A percentile compares a stretch with the other conserved stretches of the same genome.
These are phyloP conservation scores for Characodon lateralis DNA, from an alignment of 2,797 vertebrate species.

Conservation along the genomic window DNA sequence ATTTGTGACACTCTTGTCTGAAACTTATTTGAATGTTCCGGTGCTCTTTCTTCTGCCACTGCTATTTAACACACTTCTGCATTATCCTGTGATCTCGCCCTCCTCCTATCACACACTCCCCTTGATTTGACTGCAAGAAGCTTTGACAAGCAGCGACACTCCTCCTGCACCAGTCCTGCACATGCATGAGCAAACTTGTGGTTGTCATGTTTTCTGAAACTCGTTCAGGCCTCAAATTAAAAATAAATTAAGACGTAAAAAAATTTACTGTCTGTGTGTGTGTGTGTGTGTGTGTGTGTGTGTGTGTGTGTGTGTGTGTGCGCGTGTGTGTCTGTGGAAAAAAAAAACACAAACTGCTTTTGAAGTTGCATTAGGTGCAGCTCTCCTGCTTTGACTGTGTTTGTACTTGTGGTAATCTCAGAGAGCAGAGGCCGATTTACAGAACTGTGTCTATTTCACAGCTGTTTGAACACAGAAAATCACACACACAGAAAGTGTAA, in stretches of 20 bases:
- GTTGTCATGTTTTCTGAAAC: conserved; percentile 9
- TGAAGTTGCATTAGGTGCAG: conserved; percentile 62
- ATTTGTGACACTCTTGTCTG: conserved; percentile 73
- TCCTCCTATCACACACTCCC: conserved; percentile 23
- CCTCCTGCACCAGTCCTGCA: neutral
- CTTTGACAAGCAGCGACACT: neutral
- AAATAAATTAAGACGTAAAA: conserved; percentile 43
- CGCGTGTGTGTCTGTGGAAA: conserved; percentile 2
- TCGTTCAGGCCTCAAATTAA: conserved; percentile 25
- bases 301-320: conserved; percentile 18
- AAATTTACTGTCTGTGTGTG: conserved; percentile 9
- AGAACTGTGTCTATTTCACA: conserved; percentile 71
- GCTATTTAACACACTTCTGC: conserved; percentile 67
- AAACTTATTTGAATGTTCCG: conserved; percentile 76
- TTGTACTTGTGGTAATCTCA: conserved; percentile 72
- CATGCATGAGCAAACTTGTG: neutral
- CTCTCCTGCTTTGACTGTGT: conserved; percentile 56
- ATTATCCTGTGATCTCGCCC: conserved; percentile 73
- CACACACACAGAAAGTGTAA: conserved; percentile 49
- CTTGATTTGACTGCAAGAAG: conserved; percentile 18
- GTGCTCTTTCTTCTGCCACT: conserved; percentile 67
- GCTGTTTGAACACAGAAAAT: conserved; percentile 66
- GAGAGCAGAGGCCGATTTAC: conserved; percentile 72
- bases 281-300: conserved; percentile 8
- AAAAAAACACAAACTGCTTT: conserved; percentile 40